Conservation (phyloP, 2,113 vertebrate species). For the Anhinga rufa region DNA sequence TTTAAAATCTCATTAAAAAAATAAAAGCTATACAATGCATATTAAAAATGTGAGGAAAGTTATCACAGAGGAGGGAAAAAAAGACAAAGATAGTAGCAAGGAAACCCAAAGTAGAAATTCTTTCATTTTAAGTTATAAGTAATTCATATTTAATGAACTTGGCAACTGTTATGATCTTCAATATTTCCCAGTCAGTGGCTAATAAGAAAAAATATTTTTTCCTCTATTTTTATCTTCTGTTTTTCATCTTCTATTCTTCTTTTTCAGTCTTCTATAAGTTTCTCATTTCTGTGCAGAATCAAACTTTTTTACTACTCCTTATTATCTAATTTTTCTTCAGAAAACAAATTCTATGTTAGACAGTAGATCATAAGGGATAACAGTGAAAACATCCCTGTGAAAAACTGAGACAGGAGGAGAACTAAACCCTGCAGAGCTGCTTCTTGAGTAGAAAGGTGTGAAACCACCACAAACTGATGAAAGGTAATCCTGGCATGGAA, state of each 20-base stretch:
- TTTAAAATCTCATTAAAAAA: neutral
- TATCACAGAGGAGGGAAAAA: neutral
- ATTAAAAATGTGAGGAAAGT: neutral
- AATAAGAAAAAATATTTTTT: neutral
- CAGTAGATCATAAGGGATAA: neutral
- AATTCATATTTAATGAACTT: neutral
- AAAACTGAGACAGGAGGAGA: neutral
- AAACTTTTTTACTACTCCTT: neutral
- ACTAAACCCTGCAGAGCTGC: neutral
- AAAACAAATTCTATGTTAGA: neutral
- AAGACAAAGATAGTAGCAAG: neutral
- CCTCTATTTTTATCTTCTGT: too few species aligned
- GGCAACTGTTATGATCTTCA: neutral
- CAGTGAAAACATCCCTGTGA: neutral
- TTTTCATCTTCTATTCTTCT: neutral
- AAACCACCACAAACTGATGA: neutral
- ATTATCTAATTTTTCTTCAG: neutral
- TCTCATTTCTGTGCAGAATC: neutral
- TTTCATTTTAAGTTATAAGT: neutral
- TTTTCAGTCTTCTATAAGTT: neutral
- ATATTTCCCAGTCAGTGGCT: neutral
- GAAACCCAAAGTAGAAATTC: neutral
- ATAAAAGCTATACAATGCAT: neutral
- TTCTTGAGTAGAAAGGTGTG: neutral
- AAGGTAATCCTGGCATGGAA: neutral